Base-by-base conservation (phyloP, 2,888 invertebrate genomes). In the Argynnis bischoffii region DNA sequence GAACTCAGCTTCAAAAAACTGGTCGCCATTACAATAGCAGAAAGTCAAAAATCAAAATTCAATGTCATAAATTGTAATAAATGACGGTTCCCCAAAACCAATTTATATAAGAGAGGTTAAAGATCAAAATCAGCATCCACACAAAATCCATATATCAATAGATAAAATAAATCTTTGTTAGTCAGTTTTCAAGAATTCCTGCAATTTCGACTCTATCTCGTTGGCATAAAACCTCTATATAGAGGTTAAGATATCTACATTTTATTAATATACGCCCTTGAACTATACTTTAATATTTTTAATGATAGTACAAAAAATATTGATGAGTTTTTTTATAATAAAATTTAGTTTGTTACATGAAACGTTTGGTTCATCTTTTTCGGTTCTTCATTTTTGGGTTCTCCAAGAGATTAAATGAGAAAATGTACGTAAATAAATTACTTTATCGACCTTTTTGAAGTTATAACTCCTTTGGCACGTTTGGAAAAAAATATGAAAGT, bases 211-310 rank as follows among this genome's bases (percentile, higher is more conserved):
- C 51, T 21, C n/a, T 53, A 61, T 41, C 35, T 3, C 53, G 15
- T 18, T 18, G 2, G 11, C 8, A 41, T 51, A 21, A 35, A 53
- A 18, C 8, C 15, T 51, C 15, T 14, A 11, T 26, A 4, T 16
- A 18, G 18, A 18, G 18, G 18, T 35, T 51, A 35, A 18, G 6
- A 41, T 41, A 6, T n/a, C 0, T 26, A 26, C 31, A 48, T 48
- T 51, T 53, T 53, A 53, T 51, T 51, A 65, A 65, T 65, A 71
- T 67, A 67, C 67, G 63, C 53, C 71, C 71, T 71, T 71, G 71
- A 71, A 69, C 71, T 71, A 71, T 71, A 64, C 55, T 57, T 57
- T 35, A 54, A 15, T 54, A 63, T 66, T 68, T 55, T 59, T 48
- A 59, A 59, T 48, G 59, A 59, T 59, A 48, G 48, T 31, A 59